Conservation (phyloP, 2,113 vertebrate species). For the Stegostoma tigrinum region DNA sequence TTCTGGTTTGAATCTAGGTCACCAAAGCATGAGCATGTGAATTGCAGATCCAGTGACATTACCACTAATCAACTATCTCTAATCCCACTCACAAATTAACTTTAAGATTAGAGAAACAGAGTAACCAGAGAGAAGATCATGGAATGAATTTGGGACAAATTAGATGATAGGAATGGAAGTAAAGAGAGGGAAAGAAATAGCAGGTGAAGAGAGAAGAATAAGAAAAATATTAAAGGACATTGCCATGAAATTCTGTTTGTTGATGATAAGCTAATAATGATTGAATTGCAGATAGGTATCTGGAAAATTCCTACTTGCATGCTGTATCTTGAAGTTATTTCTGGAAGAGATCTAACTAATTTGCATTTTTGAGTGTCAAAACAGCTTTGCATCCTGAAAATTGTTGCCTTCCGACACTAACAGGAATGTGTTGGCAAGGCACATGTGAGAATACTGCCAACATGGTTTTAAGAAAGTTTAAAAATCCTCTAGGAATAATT, state of each 20-base stretch:
- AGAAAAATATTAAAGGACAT: background rate
- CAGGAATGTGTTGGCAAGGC: background rate
- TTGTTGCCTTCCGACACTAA: background rate
- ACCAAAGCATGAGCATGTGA: no score
- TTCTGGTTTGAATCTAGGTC: no score
- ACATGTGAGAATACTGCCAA: background rate
- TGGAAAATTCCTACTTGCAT: background rate
- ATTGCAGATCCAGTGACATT: no score
- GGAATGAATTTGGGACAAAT: background rate
- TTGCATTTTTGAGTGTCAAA: background rate
- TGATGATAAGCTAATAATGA: background rate
- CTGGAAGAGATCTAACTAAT: background rate
- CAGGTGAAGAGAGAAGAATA: background rate
- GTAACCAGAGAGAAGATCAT: background rate
- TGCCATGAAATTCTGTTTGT: background rate
- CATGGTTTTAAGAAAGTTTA: background rate
- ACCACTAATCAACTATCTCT: no score
- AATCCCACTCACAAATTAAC: background rate
- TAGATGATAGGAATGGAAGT: background rate
- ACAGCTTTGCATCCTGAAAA: conserved; percentile 13
- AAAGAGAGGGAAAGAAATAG: background rate
- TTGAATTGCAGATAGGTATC: background rate
- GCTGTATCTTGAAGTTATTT: background rate
- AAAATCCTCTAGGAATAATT: background rate
- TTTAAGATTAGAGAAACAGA: background rate